Percentiles rank a stretch among this genome's conserved stretches.
Evolutionary conservation across 92 coral and sea anemone genomes (phyloP).

Genomic region (Parazoanthus swiftii): DNA sequence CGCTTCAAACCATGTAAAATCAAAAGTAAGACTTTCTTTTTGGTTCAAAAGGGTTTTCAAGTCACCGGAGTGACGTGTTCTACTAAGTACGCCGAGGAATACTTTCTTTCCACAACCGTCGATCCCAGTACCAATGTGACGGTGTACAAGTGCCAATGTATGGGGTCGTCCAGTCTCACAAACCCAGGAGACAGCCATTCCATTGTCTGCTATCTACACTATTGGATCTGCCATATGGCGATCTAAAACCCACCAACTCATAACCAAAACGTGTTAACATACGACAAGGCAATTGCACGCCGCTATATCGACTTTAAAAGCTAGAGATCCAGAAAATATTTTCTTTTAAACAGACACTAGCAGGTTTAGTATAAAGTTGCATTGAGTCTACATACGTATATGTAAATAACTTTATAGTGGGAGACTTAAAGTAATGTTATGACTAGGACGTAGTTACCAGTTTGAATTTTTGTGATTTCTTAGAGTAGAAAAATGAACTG

Average conservation of each 20-base stretch:
- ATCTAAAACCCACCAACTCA: background rate
- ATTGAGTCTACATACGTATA: too few species aligned
- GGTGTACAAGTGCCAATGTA: constrained; percentile 9
- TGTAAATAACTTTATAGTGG: too few species aligned
- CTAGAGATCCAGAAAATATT: too few species aligned
- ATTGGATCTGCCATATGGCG: constrained; percentile 22
- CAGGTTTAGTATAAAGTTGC: too few species aligned
- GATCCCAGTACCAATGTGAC: constrained; percentile 1
- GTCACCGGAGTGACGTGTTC: constrained; percentile 25
- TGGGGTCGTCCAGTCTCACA: constrained; percentile 15
- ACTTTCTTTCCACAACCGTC: background rate
- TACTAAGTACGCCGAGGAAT: constrained; percentile 5
- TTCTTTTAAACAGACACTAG: too few species aligned
- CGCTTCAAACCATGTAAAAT: too few species aligned
- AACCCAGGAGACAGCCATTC: background rate
- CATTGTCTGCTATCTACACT: constrained; percentile 5
- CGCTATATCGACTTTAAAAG: background rate
- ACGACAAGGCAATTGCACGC: background rate
- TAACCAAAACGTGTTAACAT: background rate
- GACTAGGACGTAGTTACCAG: too few species aligned
- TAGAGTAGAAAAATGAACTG: too few species aligned
- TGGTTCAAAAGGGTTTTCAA: constrained; percentile 8
- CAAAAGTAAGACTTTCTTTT: too few species aligned
- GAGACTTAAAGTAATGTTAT: too few species aligned
- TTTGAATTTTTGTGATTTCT: too few species aligned